These are phyloP conservation scores for Ectemnius continuus DNA, from an alignment of 2,888 invertebrate species.

Conservation along the genomic window DNA sequence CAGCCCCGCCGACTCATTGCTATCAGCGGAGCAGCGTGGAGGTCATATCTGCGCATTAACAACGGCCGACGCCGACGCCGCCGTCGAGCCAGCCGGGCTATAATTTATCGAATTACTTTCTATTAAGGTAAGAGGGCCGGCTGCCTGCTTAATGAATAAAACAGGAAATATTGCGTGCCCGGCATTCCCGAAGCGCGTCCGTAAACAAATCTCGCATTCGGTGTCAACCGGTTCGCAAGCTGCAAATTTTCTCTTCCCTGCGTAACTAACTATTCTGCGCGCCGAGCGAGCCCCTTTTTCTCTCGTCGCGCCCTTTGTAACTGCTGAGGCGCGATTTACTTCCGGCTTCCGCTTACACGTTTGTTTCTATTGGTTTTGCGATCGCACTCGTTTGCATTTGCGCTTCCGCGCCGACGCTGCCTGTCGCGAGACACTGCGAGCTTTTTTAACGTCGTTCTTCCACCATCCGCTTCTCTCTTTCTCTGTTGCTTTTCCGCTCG, in stretches of 20 bases:
- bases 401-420: not conserved
- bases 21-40: not conserved
- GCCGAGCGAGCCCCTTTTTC: not conserved
- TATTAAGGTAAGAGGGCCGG: constrained; percentile 1
- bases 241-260: constrained; percentile 28
- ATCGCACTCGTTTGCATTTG: constrained; percentile 35
- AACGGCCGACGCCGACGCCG: not conserved
- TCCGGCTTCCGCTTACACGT: constrained; percentile 26
- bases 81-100: not conserved
- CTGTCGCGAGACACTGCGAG: not conserved
- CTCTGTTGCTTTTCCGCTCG: not conserved
- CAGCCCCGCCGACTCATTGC: not conserved
- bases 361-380: constrained; percentile 37
- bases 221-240: constrained; percentile 18
- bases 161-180: constrained; percentile 16
- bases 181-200: constrained; percentile 18
- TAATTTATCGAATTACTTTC: constrained; percentile 29
- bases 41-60: not conserved
- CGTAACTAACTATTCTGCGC: constrained; percentile 10
- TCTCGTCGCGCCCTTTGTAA: not conserved
- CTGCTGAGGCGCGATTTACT: constrained; percentile 8
- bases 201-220: constrained; percentile 49
- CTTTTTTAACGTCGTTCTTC: constrained; percentile 17
- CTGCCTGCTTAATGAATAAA: constrained; percentile 5
- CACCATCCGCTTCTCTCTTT: too few relatives aligned